A percentile compares a stretch with the other conserved stretches of the same genome.
These are phyloP conservation scores for Egretta garzetta DNA, from an alignment of 2,113 vertebrate species.

Conservation along the genomic window DNA sequence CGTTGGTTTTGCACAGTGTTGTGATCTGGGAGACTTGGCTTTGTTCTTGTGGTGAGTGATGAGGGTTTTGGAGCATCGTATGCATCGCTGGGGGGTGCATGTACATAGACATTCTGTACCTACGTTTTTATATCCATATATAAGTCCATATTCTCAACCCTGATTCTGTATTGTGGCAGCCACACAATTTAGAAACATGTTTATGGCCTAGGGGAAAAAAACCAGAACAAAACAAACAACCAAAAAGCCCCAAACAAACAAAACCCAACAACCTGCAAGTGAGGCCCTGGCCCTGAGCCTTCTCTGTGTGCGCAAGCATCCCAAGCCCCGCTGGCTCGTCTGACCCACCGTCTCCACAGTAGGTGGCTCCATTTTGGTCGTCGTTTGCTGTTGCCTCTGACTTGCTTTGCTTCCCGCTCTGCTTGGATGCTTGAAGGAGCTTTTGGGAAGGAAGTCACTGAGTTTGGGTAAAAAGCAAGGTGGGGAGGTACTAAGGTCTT, in stretches of 20 bases:
- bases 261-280: no score
- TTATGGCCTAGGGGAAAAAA: not conserved
- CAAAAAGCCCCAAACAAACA: not conserved
- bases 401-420: not conserved
- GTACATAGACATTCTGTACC: not conserved
- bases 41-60: not conserved
- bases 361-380: rapidly evolving
- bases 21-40: not conserved
- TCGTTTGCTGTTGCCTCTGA: not conserved
- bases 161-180: not conserved
- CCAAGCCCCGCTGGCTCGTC: not conserved
- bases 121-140: not conserved
- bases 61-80: not conserved
- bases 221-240: not conserved
- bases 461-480: not conserved
- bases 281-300: not conserved
- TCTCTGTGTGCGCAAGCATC: rapidly evolving
- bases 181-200: not conserved
- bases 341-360: rapidly evolving
- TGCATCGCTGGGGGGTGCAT: rapidly evolving
- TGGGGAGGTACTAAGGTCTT: not conserved
- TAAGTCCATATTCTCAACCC: not conserved
- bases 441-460: not conserved
- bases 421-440: not conserved
- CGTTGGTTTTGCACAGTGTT: rapidly evolving